A percentile compares a stretch with the other conserved stretches of the same genome.
Evolutionary conservation across 1,140 invertebrate genomes (phyloP).

Genomic region (Drosophila kohkoa): DNA sequence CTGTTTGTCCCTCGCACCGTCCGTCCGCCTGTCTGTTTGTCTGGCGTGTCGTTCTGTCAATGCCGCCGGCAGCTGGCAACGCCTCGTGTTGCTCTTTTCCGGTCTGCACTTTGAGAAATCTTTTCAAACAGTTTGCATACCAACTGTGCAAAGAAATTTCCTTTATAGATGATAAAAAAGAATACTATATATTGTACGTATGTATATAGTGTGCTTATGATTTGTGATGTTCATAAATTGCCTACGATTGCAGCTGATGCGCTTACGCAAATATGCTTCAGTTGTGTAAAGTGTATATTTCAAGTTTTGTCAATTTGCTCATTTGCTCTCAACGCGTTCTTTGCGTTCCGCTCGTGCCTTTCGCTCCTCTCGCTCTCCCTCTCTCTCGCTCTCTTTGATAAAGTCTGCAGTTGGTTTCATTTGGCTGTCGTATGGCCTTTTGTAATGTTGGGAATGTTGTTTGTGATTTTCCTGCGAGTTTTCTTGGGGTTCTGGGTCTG

Average conservation of each 20-base stretch:
- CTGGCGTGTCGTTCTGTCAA: constrained; percentile 52
- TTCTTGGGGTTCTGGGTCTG: constrained; percentile 33
- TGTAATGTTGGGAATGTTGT: constrained; percentile 71
- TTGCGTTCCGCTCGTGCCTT: not conserved
- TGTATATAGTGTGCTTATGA: not conserved
- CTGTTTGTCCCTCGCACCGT: constrained; percentile 2
- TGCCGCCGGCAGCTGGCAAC: constrained; percentile 54
- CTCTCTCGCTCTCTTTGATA: constrained; percentile 1
- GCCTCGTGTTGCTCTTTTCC: constrained; percentile 56
- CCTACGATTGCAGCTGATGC: not conserved
- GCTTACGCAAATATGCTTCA: constrained; percentile 6
- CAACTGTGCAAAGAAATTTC: constrained; percentile 7
- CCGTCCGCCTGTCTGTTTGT: constrained; percentile 15
- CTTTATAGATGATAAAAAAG: constrained; percentile 11
- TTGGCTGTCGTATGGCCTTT: constrained; percentile 27
- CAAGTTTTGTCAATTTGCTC: constrained; percentile 30
- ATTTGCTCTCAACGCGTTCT: constrained; percentile 15
- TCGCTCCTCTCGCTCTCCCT: not conserved
- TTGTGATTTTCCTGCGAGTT: constrained; percentile 70
- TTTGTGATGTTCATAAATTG: not conserved
- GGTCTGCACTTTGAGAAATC: constrained; percentile 68
- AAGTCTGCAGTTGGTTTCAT: constrained; percentile 5
- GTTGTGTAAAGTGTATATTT: constrained; percentile 21
- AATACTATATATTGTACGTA: too few species aligned
- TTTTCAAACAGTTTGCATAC: constrained; percentile 25